A percentile compares a stretch with the other conserved stretches of the same genome.
Evolutionary conservation across 1,140 invertebrate species (phyloP).

Genomic region (Lethocerus indicus): DNA sequence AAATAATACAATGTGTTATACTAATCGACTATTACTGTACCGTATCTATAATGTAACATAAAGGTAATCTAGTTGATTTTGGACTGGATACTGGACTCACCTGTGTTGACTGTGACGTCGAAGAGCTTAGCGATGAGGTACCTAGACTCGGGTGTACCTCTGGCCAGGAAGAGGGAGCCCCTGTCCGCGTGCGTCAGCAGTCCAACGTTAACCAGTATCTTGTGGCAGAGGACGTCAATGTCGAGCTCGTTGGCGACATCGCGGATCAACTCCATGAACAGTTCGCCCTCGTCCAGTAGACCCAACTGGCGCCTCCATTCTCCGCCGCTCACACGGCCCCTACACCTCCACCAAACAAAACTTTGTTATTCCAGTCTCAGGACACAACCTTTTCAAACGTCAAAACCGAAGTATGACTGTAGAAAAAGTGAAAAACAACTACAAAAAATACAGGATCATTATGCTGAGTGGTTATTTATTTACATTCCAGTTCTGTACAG

Average conservation of each 20-base stretch:
- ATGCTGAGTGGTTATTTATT: not conserved
- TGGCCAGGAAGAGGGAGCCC: conserved; percentile 72
- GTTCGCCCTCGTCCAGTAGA: conserved; percentile 55
- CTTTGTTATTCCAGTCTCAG: not conserved
- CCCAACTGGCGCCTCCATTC: conserved; percentile 33
- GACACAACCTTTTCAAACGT: not conserved
- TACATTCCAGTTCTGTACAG: not conserved
- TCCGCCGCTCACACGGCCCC: conserved; percentile 14
- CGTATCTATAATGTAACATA: too few species aligned
- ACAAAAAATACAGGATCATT: not conserved
- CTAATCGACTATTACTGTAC: too few species aligned
- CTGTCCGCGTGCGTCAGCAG: conserved; percentile 72
- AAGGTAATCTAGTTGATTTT: not conserved
- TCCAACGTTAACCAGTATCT: conserved; percentile 82
- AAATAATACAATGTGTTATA: too few species aligned
- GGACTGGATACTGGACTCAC: conserved; percentile 26
- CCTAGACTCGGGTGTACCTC: conserved; percentile 51
- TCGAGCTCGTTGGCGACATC: conserved; percentile 87
- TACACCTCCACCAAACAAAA: conserved; percentile 4
- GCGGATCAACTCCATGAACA: conserved; percentile 84
- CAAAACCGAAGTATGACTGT: not conserved
- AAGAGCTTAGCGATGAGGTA: conserved; percentile 82
- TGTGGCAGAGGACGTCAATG: conserved; percentile 83
- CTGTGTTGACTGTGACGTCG: conserved; percentile 75
- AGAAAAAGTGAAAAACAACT: not conserved